Evolutionary conservation across 2,888 invertebrate species (phyloP), one percentile per base, ranked within the genome.

Genomic region (Napeogenes sylphis): DNA sequence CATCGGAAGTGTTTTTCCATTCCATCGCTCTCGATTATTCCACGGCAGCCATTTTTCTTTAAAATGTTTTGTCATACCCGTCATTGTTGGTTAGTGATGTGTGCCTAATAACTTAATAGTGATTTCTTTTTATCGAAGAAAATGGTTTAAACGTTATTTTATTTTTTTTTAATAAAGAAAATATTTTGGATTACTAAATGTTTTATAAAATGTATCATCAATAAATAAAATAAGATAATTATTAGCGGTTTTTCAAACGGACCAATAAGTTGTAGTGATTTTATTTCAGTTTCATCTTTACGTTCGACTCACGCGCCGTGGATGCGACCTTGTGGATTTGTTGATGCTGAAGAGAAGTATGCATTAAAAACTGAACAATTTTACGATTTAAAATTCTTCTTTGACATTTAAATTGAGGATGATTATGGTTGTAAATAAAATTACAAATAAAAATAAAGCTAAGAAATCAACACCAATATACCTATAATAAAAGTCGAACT

Each of bases 31-130:
- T 55, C 66, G 66, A 75, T 72, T 71, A 72, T 61, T 65, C 62
- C 42, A 56, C 54, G 61, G 42, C 5, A 5, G 63, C 47, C 67
- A 59, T 67, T 70, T 68, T 68, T 65, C 66, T 67, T 68, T 67
- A 67, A 68, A 66, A 66, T 61, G 65, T 65, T 61, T 61, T 61
- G 63, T 65, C 65, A 64, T 61, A 58, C 45, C 57, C 56, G 58
- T 67, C 65, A 67, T 70, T 68, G 70, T 69, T 64, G 64, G 56
- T 69, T 58, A 71, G 56, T 71, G 72, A 70, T 76, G 77, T 76
- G 74, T 76, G 64, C 71, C 45, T 72, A 75, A 76, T 73, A 55
- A 65, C 56, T 60, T 73, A 73, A 75, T 73, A 66, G 38, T 54
- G 59, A 53, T 67, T 63, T 59, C 63, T 63, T 66, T 57, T 59